These are phyloP conservation scores for Ecdyonurus torrentis DNA, from an alignment of 2,888 invertebrate genomes.

Conservation along the genomic window DNA sequence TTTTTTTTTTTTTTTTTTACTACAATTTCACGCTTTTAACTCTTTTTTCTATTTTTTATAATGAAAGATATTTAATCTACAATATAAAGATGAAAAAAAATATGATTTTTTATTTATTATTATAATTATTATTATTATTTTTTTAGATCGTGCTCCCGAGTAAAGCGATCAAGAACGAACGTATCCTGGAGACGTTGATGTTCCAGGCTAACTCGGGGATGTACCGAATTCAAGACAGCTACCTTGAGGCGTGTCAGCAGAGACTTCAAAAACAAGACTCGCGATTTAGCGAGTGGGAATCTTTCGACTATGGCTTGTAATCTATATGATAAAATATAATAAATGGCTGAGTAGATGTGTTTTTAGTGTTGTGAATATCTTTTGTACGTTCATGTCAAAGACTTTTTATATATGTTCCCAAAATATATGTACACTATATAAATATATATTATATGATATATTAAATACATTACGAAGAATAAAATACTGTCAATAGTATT, in stretches of 20 bases:
- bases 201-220: constrained; percentile 86
- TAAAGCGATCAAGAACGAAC: constrained; percentile 82
- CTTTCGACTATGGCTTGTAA: constrained; percentile 57
- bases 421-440: neutral
- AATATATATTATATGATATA: neutral
- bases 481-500: neutral
- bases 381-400: too few species aligned
- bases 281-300: constrained; percentile 63
- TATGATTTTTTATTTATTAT: constrained; percentile 1
- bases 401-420: neutral
- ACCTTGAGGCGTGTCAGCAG: constrained; percentile 73
- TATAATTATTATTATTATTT: constrained; percentile 10
- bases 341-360: neutral
- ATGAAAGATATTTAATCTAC: too few species aligned
- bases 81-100: too few species aligned
- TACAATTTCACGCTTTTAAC: too few species aligned
- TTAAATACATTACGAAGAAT: neutral
- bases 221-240: constrained; percentile 78
- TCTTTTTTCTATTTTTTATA: too few species aligned
- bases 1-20: too few species aligned
- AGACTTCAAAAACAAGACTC: constrained; percentile 79
- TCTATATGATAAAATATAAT: neutral
- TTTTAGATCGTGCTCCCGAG: constrained; percentile 69
- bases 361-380: too few species aligned
- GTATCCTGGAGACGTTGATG: constrained; percentile 81